phyloP scores from a whole-genome alignment of 2,888 invertebrate genomes.

The Apotomis turbidana region DNA sequence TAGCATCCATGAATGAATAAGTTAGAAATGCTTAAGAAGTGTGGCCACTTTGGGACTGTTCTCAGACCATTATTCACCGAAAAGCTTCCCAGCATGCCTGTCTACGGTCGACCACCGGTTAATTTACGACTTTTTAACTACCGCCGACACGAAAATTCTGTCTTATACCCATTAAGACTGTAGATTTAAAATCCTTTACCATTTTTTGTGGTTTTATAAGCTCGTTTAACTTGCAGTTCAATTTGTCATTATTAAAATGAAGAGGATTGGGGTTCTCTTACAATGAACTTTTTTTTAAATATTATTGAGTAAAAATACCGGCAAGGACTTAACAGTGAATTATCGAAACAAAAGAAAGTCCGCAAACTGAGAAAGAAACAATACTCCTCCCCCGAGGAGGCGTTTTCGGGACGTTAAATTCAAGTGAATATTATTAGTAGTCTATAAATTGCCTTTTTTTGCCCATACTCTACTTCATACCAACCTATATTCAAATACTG shows the following conservation, averaged over 20 bases:
- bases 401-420: no score
- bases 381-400: no score
- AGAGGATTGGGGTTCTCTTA: neutral
- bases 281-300: neutral
- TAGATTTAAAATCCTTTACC: conserved; percentile 39
- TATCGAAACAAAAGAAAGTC: no score
- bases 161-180: conserved; percentile 27
- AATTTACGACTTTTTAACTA: conserved; percentile 75
- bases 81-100: conserved; percentile 57
- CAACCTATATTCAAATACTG: no score
- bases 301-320: neutral
- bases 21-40: conserved; percentile 51
- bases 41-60: conserved; percentile 51
- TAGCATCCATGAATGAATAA: conserved; percentile 42
- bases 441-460: no score
- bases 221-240: conserved; percentile 12
- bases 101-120: conserved; percentile 59
- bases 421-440: no score
- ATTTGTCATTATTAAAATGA: conserved; percentile 25
- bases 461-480: no score
- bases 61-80: conserved; percentile 65
- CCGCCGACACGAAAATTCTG: conserved; percentile 65
- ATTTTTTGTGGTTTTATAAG: conserved; percentile 44
- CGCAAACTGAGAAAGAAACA: no score
- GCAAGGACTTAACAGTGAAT: neutral